Evolutionary conservation across 53 echinoderm and acorn worm species (phyloP).

Genomic region (Mesocentrotus franciscanus): DNA sequence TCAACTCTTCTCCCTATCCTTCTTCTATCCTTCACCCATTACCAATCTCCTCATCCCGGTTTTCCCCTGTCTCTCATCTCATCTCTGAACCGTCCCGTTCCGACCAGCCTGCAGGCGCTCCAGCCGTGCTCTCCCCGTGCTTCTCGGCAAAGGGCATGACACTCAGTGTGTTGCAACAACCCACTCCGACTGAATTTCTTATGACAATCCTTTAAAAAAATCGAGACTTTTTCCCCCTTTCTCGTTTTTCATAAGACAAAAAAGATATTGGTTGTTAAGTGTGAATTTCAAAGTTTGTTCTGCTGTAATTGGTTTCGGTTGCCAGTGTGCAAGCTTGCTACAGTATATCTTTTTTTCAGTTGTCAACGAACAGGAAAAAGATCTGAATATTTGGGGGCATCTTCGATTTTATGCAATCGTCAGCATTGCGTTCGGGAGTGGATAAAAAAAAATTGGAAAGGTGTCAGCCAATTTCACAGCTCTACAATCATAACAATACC

Average conservation of each 20-base stretch:
- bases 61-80: background rate
- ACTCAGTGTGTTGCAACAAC: conserved; percentile 23
- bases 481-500: too few species aligned
- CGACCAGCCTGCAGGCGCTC: background rate
- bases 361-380: background rate
- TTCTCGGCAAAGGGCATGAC: conserved; percentile 42
- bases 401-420: conserved; percentile 26
- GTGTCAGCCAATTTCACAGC: background rate
- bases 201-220: background rate
- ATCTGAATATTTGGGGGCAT: background rate
- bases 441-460: background rate
- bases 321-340: background rate
- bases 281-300: conserved; percentile 61
- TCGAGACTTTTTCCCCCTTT: background rate
- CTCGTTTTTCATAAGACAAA: background rate
- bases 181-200: conserved; percentile 3
- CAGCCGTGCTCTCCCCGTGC: conserved; percentile 19
- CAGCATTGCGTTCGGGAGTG: background rate
- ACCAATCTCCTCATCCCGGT: background rate
- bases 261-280: conserved; percentile 28
- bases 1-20: background rate
- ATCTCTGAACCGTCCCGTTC: background rate
- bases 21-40: background rate
- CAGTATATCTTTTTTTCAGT: conserved; percentile 24
- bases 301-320: conserved; percentile 55